phyloP scores from a whole-genome alignment of 2,113 vertebrate genomes.

The Montifringilla adamsi region DNA sequence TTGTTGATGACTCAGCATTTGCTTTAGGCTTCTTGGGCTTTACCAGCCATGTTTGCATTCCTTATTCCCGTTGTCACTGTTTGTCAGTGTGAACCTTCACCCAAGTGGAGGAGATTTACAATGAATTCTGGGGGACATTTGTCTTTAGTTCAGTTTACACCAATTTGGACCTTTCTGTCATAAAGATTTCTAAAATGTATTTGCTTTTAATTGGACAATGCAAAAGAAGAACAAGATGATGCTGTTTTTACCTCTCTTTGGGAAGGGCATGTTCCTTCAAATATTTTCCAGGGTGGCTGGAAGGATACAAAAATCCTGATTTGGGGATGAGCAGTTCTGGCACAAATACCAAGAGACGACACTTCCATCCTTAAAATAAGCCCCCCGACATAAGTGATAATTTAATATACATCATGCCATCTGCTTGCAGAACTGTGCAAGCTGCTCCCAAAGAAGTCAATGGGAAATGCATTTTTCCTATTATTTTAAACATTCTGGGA shows the following conservation, averaged over 20 bases:
- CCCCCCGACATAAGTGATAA: slow-evolving; percentile 65
- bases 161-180: neutral
- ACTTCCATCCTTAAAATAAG: slow-evolving; percentile 64
- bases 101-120: neutral
- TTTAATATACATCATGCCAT: slow-evolving; percentile 67
- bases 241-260: neutral
- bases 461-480: slow-evolving; percentile 15
- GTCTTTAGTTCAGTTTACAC: neutral
- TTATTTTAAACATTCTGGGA: neutral
- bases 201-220: neutral
- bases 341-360: slow-evolving; percentile 52
- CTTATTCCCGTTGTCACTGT: neutral
- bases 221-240: neutral
- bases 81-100: neutral
- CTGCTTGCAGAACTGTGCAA: slow-evolving; percentile 50
- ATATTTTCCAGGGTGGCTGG: slow-evolving; percentile 15
- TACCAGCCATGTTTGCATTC: neutral
- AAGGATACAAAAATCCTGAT: slow-evolving; percentile 11
- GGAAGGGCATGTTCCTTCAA: neutral
- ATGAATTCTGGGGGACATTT: neutral
- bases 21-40: slow-evolving; percentile 14
- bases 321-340: slow-evolving; percentile 65
- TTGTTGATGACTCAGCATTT: slow-evolving; percentile 56
- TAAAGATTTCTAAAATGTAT: neutral
- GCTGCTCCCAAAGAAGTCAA: slow-evolving; percentile 31